A percentile compares a stretch with the other conserved stretches of the same genome.
phyloP scores from a whole-genome alignment of 2,797 vertebrate species.

The Naso thynnoides region DNA sequence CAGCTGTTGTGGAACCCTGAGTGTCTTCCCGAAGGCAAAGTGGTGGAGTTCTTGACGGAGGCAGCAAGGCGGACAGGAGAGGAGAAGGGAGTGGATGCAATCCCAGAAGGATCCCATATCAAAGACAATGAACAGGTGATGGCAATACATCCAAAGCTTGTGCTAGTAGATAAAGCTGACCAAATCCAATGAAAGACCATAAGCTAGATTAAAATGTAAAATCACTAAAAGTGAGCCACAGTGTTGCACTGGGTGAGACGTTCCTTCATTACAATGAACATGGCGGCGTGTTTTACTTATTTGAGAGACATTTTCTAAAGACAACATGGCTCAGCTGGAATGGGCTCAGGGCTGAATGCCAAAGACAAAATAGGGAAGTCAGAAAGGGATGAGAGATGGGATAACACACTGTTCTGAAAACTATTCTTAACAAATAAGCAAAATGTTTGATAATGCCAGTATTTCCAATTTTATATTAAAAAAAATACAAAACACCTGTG shows the following conservation, averaged over 20 bases:
- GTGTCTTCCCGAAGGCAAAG: constrained; percentile 92
- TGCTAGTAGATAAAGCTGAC: background rate
- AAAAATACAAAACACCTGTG: too few relatives aligned
- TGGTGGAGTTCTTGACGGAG: constrained; percentile 93
- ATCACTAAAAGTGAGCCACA: background rate
- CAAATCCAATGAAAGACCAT: constrained; percentile 11
- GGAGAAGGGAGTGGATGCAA: constrained; percentile 92
- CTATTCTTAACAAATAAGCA: too few relatives aligned
- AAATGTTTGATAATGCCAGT: background rate
- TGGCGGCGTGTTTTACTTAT: too few relatives aligned
- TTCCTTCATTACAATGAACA: background rate
- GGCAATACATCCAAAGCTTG: background rate
- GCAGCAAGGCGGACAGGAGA: constrained; percentile 94
- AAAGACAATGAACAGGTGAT: constrained; percentile 98
- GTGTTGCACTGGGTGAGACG: background rate
- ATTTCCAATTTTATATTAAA: too few relatives aligned
- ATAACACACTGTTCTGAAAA: background rate
- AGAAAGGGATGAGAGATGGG: background rate
- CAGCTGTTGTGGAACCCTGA: constrained; percentile 98
- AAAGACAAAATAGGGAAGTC: background rate
- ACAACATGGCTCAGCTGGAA: background rate
- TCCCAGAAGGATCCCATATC: constrained; percentile 96
- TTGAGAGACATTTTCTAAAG: too few relatives aligned
- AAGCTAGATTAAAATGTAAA: too few relatives aligned
- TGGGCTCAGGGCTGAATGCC: background rate